Base-by-base conservation (phyloP, 1,140 invertebrate genomes). In the Ostrea edulis region DNA sequence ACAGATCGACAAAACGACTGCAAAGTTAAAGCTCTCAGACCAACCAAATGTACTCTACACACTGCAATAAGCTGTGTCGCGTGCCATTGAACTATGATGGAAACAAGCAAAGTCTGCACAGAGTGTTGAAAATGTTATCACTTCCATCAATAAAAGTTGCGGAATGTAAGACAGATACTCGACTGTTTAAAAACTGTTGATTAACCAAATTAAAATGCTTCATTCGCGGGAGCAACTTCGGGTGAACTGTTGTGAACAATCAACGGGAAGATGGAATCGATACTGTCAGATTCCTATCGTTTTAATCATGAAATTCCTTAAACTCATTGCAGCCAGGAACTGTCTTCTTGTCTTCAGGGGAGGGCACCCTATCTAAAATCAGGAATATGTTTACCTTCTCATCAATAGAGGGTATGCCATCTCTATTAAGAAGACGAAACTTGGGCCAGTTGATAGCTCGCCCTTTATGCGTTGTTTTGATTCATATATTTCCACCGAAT, bases 191-290 rank as follows among this genome's bases (percentile, higher is more conserved):
- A 35, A 77, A 25, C 68, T 77, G 68, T 77, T 77, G 68, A 77
- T 77, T 77, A 29, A 77, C 68, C 68, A 29, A 77, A 77, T 77
- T 77, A 77, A 77, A 77, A 77, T 77, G 68, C 29, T 77, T 77
- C 12, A 77, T 77, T 77, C 11, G 11, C 22, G 68, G 68, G 68
- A 77, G 68, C 68, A 77, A 29, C 68, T 77, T 77, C 29, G 68
- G 68, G 68, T 77, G 68, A 77, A 77, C 25, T 29, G 25, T 29
- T 25, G 25, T 22, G 68, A 77, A 77, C 68, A 77, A 77, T 77
- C 29, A 77, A 29, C 25, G 68, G 29, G 35, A 77, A 77, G 68
- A 77, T 77, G 68, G 68, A 25, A 35, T 35, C 22, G 68, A 77
- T 77, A 77, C 29, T 77, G 68, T 29, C 68, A 77, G 68, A 77